Evolutionary conservation across 2,888 invertebrate species (phyloP).

Genomic region (Agonopterix subpropinquella): DNA sequence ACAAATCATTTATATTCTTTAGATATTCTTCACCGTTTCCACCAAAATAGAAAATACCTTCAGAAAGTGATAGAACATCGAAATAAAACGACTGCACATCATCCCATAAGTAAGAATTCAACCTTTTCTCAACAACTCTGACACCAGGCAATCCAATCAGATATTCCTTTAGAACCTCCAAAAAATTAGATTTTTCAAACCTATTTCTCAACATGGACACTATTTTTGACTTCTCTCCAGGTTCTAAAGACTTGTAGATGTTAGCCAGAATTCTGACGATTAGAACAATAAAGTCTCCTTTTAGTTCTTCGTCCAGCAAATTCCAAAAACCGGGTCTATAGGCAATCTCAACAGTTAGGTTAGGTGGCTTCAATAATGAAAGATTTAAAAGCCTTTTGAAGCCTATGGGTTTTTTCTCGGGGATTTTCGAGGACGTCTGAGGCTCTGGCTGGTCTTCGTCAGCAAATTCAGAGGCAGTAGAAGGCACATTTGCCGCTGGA

Average conservation of each 20-base stretch:
- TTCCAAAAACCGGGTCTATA: constrained; percentile 63
- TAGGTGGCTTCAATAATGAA: constrained; percentile 48
- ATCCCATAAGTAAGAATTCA: constrained; percentile 60
- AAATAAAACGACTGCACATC: constrained; percentile 52
- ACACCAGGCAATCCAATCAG: constrained; percentile 42
- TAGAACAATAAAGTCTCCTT: constrained; percentile 64
- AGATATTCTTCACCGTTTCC: constrained; percentile 31
- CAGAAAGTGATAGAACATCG: constrained; percentile 40
- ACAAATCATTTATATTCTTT: constrained; percentile 33
- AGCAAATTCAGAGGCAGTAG: constrained; percentile 29
- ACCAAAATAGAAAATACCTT: constrained; percentile 45
- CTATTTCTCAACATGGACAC: constrained; percentile 37
- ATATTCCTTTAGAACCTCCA: constrained; percentile 43
- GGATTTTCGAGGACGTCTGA: constrained; percentile 23
- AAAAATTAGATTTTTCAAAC: constrained; percentile 47
- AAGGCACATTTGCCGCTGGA: constrained; percentile 19
- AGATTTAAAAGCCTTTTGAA: constrained; percentile 60
- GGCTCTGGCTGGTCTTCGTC: constrained; percentile 40
- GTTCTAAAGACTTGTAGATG: constrained; percentile 45
- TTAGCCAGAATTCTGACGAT: constrained; percentile 58
- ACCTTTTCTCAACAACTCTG: constrained; percentile 49
- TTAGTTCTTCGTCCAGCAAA: constrained; percentile 51
- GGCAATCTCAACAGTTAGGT: constrained; percentile 54
- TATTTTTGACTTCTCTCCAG: constrained; percentile 47
- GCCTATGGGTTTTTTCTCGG: constrained; percentile 60